A percentile compares a stretch with the other conserved stretches of the same genome.
These are phyloP conservation scores for Pao palembangensis DNA, from an alignment of 2,113 vertebrate genomes.

Conservation along the genomic window DNA sequence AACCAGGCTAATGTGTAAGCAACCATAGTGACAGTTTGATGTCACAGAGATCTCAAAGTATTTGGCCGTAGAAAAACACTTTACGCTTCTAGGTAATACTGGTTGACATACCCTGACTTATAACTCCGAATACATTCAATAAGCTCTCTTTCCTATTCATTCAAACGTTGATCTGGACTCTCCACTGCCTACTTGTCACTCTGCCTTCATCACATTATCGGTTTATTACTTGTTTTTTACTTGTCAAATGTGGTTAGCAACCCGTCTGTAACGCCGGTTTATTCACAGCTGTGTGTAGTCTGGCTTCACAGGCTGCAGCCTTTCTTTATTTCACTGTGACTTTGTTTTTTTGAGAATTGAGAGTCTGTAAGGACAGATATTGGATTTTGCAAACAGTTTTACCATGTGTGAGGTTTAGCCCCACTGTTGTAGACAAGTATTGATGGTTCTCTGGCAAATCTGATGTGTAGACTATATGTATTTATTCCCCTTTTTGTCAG, in stretches of 20 bases:
- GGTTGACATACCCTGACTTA: not conserved
- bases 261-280: constrained; percentile 26
- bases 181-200: not conserved
- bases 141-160: constrained; percentile 15
- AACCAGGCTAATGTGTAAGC: constrained; percentile 59
- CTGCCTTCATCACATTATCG: constrained; percentile 5
- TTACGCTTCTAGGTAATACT: constrained; percentile 4
- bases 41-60: constrained; percentile 45
- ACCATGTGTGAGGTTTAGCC: not conserved
- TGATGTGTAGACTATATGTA: too few relatives aligned
- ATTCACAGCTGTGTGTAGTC: constrained; percentile 6
- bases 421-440: too few relatives aligned
- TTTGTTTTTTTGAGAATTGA: too few relatives aligned
- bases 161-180: constrained; percentile 23
- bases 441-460: too few relatives aligned
- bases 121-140: constrained; percentile 5
- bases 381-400: not conserved
- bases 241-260: constrained; percentile 17
- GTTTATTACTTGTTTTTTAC: constrained; percentile 29
- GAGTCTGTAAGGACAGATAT: too few relatives aligned
- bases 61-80: constrained; percentile 19
- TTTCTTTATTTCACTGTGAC: not conserved
- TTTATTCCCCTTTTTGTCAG: too few relatives aligned
- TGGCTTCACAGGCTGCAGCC: constrained; percentile 12
- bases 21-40: constrained; percentile 51